Evolutionary conservation across 2,113 vertebrate species (phyloP).

Genomic region (Calidris pugnax): DNA sequence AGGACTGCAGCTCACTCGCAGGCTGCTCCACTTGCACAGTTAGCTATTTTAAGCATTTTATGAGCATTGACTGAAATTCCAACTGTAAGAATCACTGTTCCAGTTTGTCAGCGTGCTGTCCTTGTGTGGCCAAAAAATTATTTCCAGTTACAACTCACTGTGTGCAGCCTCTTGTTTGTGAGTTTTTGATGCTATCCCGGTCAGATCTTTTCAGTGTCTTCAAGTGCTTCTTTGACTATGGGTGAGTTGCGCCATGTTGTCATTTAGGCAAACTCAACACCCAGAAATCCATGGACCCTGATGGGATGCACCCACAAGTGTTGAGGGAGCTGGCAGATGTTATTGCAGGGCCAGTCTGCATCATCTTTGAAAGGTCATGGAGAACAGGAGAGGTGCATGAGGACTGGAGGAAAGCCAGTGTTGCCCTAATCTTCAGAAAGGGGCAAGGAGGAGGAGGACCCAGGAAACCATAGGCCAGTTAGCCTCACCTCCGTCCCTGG

Average conservation of each 20-base stretch:
- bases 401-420: neutral
- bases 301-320: neutral
- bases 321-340: neutral
- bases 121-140: neutral
- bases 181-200: fast-evolving
- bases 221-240: fast-evolving
- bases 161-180: neutral
- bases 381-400: neutral
- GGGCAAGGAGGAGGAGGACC: neutral
- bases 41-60: neutral
- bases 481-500: neutral
- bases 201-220: neutral
- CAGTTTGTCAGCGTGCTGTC: neutral
- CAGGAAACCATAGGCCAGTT: neutral
- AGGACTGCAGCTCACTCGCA: fast-evolving
- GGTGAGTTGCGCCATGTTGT: neutral
- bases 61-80: neutral
- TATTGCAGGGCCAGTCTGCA: neutral
- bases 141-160: neutral
- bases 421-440: neutral
- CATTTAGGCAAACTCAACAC: neutral
- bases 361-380: neutral
- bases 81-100: neutral
- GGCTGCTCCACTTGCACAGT: neutral
- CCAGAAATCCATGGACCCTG: neutral